Evolutionary conservation across 2,888 invertebrate genomes (phyloP).

Genomic region (Mongoloraphidia duomilia): DNA sequence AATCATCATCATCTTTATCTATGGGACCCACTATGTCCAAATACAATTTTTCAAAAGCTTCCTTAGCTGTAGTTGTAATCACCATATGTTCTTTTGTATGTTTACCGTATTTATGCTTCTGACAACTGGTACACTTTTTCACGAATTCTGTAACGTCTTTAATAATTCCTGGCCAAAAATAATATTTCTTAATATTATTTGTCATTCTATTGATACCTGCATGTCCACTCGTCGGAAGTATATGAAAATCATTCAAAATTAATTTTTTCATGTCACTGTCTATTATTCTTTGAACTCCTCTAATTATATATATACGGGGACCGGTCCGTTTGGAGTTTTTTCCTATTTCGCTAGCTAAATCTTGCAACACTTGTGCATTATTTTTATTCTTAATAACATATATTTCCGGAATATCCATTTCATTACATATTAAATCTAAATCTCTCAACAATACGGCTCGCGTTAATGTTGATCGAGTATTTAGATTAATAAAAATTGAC

Average conservation of each 20-base stretch:
- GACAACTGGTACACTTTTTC: conserved; percentile 14
- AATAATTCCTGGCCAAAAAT: conserved; percentile 12
- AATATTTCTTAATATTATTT: conserved; percentile 11
- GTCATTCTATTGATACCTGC: conserved; percentile 14
- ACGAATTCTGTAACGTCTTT: conserved; percentile 13
- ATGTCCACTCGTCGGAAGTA: conserved; percentile 15
- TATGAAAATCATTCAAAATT: conserved; percentile 16
- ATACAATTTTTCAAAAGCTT: conserved; percentile 12
- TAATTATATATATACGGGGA: conserved; percentile 11
- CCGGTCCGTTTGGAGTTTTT: conserved; percentile 1
- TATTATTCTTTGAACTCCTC: conserved; percentile 7
- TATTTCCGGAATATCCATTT: conserved; percentile 2
- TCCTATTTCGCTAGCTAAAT: neutral
- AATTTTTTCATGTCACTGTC: conserved; percentile 9
- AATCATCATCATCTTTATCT: conserved; percentile 2
- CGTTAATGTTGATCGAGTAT: conserved; percentile 5
- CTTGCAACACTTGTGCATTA: neutral
- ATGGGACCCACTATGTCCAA: conserved; percentile 13
- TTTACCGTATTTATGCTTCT: conserved; percentile 11
- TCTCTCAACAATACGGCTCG: conserved; percentile 6
- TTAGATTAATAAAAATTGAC: neutral
- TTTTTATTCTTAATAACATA: conserved; percentile 9
- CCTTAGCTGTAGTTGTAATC: conserved; percentile 11
- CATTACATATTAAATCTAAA: no score
- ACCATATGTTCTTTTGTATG: conserved; percentile 9